Evolutionary conservation across 2,113 vertebrate genomes (phyloP).

Genomic region (Lamprotornis superbus): DNA sequence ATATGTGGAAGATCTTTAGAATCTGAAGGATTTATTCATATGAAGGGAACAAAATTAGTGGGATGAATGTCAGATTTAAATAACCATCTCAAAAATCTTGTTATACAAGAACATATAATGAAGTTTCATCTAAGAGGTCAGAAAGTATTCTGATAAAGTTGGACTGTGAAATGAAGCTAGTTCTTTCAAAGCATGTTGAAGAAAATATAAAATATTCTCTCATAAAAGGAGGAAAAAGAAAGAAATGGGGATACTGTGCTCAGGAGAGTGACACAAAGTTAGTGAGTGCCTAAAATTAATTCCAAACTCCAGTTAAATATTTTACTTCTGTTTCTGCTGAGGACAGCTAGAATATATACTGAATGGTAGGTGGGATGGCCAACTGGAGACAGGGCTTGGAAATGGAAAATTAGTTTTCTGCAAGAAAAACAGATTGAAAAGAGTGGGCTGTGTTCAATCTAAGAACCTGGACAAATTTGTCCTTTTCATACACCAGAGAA

Average conservation of each 20-base stretch:
- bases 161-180: background rate
- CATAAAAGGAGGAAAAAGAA: background rate
- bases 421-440: background rate
- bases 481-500: background rate
- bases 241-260: background rate
- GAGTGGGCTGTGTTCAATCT: background rate
- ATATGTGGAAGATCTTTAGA: background rate
- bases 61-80: background rate
- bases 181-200: background rate
- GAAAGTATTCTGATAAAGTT: background rate
- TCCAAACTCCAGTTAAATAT: background rate
- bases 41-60: background rate
- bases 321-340: background rate
- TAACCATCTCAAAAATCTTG: background rate
- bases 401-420: background rate
- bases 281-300: background rate
- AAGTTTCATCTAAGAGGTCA: background rate
- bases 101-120: background rate
- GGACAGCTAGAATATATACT: background rate
- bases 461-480: background rate
- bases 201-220: background rate
- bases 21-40: background rate
- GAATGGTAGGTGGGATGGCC: background rate
- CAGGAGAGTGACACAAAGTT: background rate
- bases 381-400: background rate